phyloP scores from a whole-genome alignment of 2,113 vertebrate species.

The Rallus limicola region DNA sequence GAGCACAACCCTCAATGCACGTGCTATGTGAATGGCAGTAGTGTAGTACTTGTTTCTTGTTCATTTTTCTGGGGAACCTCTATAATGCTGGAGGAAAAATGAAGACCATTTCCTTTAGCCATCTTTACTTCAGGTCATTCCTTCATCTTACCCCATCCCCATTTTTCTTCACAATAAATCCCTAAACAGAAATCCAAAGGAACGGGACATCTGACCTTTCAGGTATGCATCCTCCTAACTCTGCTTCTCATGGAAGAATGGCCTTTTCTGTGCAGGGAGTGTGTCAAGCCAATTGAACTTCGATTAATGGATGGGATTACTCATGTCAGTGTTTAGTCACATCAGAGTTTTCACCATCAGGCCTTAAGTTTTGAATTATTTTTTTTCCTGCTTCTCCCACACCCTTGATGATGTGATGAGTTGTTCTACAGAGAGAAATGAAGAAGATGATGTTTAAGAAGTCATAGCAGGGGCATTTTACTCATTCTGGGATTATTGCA shows the following conservation, averaged over 20 bases:
- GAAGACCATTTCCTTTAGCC: neutral
- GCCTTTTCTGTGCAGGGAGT: neutral
- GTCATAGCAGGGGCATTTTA: neutral
- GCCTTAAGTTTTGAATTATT: neutral
- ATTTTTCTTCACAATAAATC: neutral
- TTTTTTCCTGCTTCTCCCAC: neutral
- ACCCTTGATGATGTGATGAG: neutral
- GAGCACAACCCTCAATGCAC: neutral
- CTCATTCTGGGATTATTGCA: neutral
- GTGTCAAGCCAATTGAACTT: neutral
- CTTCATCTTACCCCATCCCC: neutral
- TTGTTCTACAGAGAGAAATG: neutral
- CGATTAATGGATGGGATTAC: neutral
- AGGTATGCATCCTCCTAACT: neutral
- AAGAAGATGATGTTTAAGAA: neutral
- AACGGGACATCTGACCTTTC: neutral
- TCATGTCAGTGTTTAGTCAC: neutral
- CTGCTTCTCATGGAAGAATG: neutral
- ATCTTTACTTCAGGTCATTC: neutral
- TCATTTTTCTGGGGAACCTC: neutral
- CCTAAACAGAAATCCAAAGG: neutral
- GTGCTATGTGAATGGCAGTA: neutral
- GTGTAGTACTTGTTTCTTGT: neutral
- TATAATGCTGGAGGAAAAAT: neutral
- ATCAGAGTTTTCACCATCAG: conserved; percentile 16